Conservation (phyloP, 2,113 vertebrate species). For the Petrocephalus zakoni region DNA sequence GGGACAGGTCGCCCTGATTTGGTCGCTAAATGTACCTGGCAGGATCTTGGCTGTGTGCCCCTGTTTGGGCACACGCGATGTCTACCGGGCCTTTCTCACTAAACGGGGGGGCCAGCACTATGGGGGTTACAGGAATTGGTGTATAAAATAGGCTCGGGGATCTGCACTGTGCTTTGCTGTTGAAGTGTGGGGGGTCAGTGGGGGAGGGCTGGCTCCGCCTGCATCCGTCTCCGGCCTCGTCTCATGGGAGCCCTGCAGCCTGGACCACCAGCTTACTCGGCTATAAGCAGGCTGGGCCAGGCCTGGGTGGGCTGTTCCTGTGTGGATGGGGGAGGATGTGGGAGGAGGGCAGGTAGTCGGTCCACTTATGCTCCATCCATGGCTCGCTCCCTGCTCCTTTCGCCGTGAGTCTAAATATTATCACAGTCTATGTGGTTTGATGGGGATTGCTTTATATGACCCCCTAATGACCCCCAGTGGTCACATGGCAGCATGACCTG, state of each 20-base stretch:
- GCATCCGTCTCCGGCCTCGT: background rate
- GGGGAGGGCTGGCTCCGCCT: background rate
- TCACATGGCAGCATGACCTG: background rate
- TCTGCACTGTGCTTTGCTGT: background rate
- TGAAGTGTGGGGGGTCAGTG: background rate
- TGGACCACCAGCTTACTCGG: background rate
- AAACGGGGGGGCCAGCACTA: background rate
- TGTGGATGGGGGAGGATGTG: background rate
- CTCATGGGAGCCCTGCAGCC: background rate
- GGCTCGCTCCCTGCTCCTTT: too few species aligned
- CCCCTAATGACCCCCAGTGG: background rate
- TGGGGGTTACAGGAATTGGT: background rate
- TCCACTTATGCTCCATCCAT: background rate
- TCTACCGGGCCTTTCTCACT: constrained; percentile 31
- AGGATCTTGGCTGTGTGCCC: constrained; percentile 36
- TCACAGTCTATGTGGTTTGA: background rate
- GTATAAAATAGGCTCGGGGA: background rate
- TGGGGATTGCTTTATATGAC: background rate
- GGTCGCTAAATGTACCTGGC: constrained; percentile 43
- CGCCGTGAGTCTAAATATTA: background rate
- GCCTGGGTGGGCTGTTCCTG: background rate
- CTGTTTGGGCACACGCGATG: constrained; percentile 40
- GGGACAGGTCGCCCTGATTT: constrained; percentile 39
- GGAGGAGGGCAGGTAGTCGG: background rate
- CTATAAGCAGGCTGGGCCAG: background rate